These are phyloP conservation scores for Hypomesus transpacificus DNA, from an alignment of 2,113 vertebrate genomes.

Conservation along the genomic window DNA sequence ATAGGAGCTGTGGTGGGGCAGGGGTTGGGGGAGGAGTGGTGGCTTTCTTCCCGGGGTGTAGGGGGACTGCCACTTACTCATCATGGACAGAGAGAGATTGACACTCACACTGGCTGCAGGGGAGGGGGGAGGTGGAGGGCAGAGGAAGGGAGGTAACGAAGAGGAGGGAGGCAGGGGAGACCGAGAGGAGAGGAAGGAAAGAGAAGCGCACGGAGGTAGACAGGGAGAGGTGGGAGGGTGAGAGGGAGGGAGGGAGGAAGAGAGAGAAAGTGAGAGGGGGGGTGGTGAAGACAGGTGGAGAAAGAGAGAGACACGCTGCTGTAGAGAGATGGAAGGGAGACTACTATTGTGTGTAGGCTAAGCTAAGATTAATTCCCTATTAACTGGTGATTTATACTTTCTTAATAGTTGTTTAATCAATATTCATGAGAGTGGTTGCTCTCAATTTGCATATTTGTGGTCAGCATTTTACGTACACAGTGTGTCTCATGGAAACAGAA, in stretches of 20 bases:
- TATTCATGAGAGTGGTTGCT: constrained; percentile 42
- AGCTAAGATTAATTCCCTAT: constrained; percentile 40
- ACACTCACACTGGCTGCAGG: neutral
- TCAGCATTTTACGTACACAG: constrained; percentile 16
- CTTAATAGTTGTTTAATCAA: constrained; percentile 44
- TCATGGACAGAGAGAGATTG: neutral
- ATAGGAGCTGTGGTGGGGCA: neutral
- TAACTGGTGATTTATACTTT: constrained; percentile 37
- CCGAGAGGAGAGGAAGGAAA: neutral
- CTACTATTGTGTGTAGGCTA: constrained; percentile 21
- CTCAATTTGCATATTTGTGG: constrained; percentile 25
- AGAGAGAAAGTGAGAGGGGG: neutral
- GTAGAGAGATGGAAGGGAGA: neutral
- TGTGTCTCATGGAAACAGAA: neutral
- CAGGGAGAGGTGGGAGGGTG: neutral
- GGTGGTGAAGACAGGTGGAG: neutral
- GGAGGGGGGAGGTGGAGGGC: neutral
- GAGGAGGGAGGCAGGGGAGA: neutral
- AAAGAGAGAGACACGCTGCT: neutral
- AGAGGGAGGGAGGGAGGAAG: neutral
- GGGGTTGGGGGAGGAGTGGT: neutral
- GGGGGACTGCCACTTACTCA: neutral
- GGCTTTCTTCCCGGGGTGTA: neutral
- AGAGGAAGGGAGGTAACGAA: neutral
- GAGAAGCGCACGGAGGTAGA: no score